Evolutionary conservation across 1,140 invertebrate genomes (phyloP), one percentile per base, ranked within the genome.

Genomic region (Harlomillsia oculata): DNA sequence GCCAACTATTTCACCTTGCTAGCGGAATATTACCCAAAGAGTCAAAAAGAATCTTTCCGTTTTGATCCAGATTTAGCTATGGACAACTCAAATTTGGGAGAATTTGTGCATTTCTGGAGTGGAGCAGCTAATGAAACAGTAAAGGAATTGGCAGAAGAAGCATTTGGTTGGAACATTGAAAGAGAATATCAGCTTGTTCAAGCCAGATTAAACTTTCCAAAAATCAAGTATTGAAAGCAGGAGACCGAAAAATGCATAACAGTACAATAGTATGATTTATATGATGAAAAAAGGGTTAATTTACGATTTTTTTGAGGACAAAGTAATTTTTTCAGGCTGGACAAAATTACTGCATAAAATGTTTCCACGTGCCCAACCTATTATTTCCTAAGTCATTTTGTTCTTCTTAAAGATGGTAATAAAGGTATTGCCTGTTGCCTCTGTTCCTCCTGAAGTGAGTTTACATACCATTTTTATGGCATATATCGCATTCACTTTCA

Each of bases 71-170:
- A 50, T 21, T 54, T 65, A 34, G 5, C 11, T 34, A 34, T n/a
- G 9, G 32, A n/a, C 9, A 34, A 9, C 32, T 41, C 16, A 41
- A 65, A 52, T 54, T 36, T 56, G 26, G 63, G 60, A 23, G 59
- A 65, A 52, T 59, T 56, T 56, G 54, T 65, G 13, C 63, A 65
- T 53, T 62, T 62, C 40, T 65, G 48, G 49, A 65, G 60, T 20
- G 59, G 59, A 23, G 60, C 60, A 26, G 56, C 52, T 6, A 44
- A 53, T 14, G 41, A 6, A 16, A 56, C 30, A 20, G 20, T 63
- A 18, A 50, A 51, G 20, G n/a, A 5, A 18, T 13, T 49, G 16
- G 60, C 60, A 13, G 45, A 16, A 36, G 53, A 20, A 36, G 53
- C 56, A n/a, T 63, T 59, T 41, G 50, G 50, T 28, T 63, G 60